Percentiles rank a stretch among this genome's conserved stretches.
These are phyloP conservation scores for Eulemur coronatus DNA, from an alignment of 2,797 vertebrate genomes.

Conservation along the genomic window DNA sequence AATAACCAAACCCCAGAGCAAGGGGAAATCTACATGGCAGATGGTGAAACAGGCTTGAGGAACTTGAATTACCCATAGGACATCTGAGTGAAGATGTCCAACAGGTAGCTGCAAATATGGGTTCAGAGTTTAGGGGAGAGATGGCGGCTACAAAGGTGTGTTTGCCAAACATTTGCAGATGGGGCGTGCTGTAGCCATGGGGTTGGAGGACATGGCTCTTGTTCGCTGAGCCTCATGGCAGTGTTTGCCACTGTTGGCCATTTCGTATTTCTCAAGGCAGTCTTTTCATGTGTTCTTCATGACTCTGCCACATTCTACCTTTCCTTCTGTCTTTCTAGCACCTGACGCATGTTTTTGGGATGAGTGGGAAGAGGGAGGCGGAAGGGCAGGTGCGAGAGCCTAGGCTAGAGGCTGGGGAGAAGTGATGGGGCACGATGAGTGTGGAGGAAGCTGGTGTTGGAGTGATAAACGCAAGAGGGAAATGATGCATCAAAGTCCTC, in stretches of 20 bases:
- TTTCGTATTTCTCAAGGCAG: background rate
- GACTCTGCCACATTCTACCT: background rate
- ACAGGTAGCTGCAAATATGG: background rate
- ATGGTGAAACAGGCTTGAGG: background rate
- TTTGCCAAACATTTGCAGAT: background rate
- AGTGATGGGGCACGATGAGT: fast-evolving
- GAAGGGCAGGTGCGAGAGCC: background rate
- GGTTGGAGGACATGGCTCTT: background rate
- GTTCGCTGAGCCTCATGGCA: background rate
- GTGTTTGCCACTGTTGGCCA: background rate
- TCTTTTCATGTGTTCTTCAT: background rate
- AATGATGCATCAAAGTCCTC: background rate
- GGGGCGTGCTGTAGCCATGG: background rate
- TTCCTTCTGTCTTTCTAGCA: background rate
- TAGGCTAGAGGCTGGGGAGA: background rate
- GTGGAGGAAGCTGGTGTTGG: background rate
- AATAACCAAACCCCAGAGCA: background rate
- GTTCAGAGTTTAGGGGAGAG: background rate
- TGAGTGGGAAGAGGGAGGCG: background rate
- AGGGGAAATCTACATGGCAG: background rate
- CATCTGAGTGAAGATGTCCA: background rate
- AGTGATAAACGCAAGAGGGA: background rate
- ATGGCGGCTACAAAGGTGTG: fast-evolving
- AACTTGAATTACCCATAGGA: background rate
- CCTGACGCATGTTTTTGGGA: background rate